Evolutionary conservation across 2,797 vertebrate species (phyloP), one percentile per base, ranked within the genome.

Genomic region (Bradypodion pumilum): DNA sequence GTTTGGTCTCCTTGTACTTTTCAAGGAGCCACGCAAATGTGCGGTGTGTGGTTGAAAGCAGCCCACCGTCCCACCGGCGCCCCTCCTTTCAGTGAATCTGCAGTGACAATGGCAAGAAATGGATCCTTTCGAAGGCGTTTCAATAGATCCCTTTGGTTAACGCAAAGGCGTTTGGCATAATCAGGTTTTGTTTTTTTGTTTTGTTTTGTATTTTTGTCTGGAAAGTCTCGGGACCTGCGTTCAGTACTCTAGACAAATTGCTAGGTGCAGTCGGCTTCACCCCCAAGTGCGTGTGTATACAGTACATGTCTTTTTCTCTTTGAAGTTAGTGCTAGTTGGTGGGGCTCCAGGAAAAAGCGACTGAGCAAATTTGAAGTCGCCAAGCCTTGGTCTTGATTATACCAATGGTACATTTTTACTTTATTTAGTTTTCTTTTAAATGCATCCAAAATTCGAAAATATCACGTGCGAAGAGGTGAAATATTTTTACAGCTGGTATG

Each of bases 391-490:
- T 56, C 15, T 56, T 56, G 52, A 56, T 56, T 19, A 21, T 19
- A 56, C 19, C 15, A 56, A n/a, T n/a, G 52, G 52, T 21, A 5
- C 21, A 21, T 56, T 56, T 56, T 56, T 16, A 16, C 13, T 16
- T 56, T 56, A 1, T 65, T 32, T 65, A 3, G 2, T 1, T 27
- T 49, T 27, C 1, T 37, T 82, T 82, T n/a, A 56, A 83, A 56
- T 75, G 8, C 46, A 52, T 8, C 40, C 75, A 4, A n/a, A 46
- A 69, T n/a, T 3, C 3, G 32, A 15, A 29, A 32, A 35, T 52
- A 70, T 15, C 52, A 56, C 56, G 49, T 32, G 7, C 86, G 84
- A 89, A 87, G 87, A 78, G 59, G 86, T 85, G 86, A 91, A 92
- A 88, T 73, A 52, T 76, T 35, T 35, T 73, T 62, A 84, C 65